Conservation (phyloP, 2,797 vertebrate species). For the Myoxocephalus aenaeus region DNA sequence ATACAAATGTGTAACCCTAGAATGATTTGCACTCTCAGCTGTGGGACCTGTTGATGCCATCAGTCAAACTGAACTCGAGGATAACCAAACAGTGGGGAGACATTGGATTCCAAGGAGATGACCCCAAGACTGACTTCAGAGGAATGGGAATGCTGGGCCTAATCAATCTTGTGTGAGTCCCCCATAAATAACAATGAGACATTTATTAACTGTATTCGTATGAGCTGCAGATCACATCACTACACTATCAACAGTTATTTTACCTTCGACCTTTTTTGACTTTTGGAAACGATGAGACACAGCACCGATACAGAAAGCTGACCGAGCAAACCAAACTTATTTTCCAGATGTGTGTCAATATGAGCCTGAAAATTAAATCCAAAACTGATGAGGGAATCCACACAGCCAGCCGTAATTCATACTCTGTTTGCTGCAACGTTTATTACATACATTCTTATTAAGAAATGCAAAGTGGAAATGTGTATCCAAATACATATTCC, state of each 20-base stretch:
- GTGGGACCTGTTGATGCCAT: slow-evolving; percentile 95
- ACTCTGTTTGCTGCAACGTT: neutral
- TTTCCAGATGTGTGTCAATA: neutral
- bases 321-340: neutral
- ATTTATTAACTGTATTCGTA: neutral
- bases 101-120: slow-evolving; percentile 98
- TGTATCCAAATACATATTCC: neutral
- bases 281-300: neutral
- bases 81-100: slow-evolving; percentile 98
- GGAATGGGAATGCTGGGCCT: slow-evolving; percentile 98
- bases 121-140: slow-evolving; percentile 99
- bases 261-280: neutral
- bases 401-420: neutral
- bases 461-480: neutral
- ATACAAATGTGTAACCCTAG: neutral
- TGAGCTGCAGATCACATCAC: neutral
- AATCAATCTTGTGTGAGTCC: slow-evolving; percentile 94
- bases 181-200: neutral
- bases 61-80: slow-evolving; percentile 89
- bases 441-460: neutral
- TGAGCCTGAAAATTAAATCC: neutral
- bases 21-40: slow-evolving; percentile 82
- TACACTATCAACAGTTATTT: neutral
- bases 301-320: neutral
- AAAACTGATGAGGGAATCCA: neutral